Conservation (phyloP, 2,888 invertebrate genomes). For the Coleophora flavipennella region DNA sequence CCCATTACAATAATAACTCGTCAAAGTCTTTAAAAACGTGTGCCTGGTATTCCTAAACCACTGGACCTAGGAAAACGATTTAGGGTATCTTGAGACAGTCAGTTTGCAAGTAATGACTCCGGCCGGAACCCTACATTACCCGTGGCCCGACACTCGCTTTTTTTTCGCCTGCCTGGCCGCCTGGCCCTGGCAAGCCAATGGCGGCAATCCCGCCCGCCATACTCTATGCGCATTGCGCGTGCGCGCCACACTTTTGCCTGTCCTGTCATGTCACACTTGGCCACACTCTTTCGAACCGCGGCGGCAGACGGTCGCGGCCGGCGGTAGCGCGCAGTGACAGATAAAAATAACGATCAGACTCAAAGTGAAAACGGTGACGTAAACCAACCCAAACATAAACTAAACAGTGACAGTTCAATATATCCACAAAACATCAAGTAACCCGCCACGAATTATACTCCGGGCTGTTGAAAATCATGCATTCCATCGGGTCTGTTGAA, state of each 20-base stretch:
- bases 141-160: too few species aligned
- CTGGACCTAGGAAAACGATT: too few species aligned
- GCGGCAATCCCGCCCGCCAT: too few species aligned
- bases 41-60: too few species aligned
- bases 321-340: slow-evolving; percentile 50
- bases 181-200: too few species aligned
- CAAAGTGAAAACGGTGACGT: slow-evolving; percentile 33
- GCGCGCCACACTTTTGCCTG: slow-evolving; percentile 20
- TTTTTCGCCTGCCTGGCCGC: too few species aligned
- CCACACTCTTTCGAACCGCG: slow-evolving; percentile 57
- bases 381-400: slow-evolving; percentile 19
- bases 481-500: slow-evolving; percentile 69
- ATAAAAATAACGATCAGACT: slow-evolving; percentile 46
- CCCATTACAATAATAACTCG: too few species aligned
- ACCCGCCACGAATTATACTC: slow-evolving; percentile 28
- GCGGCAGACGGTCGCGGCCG: slow-evolving; percentile 30
- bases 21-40: too few species aligned
- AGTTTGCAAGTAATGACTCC: too few species aligned
- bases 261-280: slow-evolving; percentile 25
- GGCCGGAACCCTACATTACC: too few species aligned
- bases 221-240: slow-evolving; percentile 14
- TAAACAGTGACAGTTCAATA: slow-evolving; percentile 33
- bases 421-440: slow-evolving; percentile 10
- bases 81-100: too few species aligned
- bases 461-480: slow-evolving; percentile 59